These are phyloP conservation scores for Semotilus atromaculatus DNA, from an alignment of 2,797 vertebrate species.

Conservation along the genomic window DNA sequence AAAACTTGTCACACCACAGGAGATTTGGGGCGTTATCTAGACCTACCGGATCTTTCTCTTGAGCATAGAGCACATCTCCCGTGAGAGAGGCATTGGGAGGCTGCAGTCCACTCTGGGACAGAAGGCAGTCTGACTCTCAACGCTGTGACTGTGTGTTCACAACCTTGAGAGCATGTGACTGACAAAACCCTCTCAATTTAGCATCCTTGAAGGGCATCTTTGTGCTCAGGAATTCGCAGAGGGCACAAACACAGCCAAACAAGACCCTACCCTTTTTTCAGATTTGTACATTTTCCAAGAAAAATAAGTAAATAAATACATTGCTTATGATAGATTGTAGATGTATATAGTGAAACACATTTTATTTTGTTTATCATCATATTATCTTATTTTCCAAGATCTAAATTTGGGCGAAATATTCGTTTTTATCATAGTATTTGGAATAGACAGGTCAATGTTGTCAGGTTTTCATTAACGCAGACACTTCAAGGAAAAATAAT, in stretches of 20 bases:
- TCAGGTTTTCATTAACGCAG: background rate
- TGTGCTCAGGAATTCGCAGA: conserved; percentile 60
- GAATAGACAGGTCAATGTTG: background rate
- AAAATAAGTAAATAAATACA: background rate
- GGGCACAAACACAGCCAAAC: conserved; percentile 39
- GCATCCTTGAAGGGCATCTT: conserved; percentile 54
- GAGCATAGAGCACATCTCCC: conserved; percentile 56
- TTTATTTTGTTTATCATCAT: background rate
- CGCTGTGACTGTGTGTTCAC: conserved; percentile 36
- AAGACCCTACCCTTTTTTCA: background rate
- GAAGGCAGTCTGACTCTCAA: conserved; percentile 9
- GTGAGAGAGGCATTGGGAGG: conserved; percentile 41
- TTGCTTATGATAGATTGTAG: background rate
- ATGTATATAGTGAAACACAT: background rate
- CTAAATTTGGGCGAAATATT: background rate
- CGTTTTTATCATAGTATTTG: background rate
- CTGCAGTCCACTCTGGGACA: conserved; percentile 38
- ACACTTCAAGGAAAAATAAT: background rate
- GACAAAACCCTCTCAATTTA: conserved; percentile 62
- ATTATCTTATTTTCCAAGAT: background rate
- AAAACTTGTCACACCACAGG: background rate
- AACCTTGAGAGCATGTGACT: conserved; percentile 67
- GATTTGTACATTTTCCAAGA: background rate
- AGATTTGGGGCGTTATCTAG: background rate
- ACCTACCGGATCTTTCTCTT: conserved; percentile 66